Base-by-base conservation (phyloP, 2,797 vertebrate genomes). In the Clarias fuscus region DNA sequence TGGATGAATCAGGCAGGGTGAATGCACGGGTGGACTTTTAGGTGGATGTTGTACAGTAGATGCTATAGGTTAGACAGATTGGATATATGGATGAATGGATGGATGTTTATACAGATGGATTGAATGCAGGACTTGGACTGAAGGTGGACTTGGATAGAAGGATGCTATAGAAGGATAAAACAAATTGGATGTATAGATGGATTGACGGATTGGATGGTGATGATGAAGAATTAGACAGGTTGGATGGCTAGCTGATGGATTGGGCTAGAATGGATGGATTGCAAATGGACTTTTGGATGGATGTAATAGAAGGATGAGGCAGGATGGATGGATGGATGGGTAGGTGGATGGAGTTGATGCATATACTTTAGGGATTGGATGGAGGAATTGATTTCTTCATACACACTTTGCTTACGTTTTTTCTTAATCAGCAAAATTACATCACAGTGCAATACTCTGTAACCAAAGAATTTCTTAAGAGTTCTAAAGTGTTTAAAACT, bases 281-380 rank as follows among this genome's bases (percentile, higher is more conserved):
- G 33, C 33, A 33, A 68, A 20, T 24, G 22, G 61, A 62, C 61
- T 20, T 14, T 43, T 71, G 27, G 33, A 40, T 30, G 6, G 22
- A 37, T 70, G 53, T 56, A 4, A 37, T 37, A 37, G 37, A 37
- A 37, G 37, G 37, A 37, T 37, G 3, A 37, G 70, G 70, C 22
- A 22, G 68, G 71, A 53, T 73, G 71, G 13, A 76, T 75, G 71
- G 22, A 56, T 76, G 48, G n/a, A 27, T 75, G 75, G 72, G 27
- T 33, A 33, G 33, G 33, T 18, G 7, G n/a, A 58, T 27, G 10
- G 48, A 27, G 5, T 37, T 22, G n/a, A 58, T 77, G 7, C 2
- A 65, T 65, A n/a, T 27, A 65, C 24, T 67, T n/a, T n/a, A 67
- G 13, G 27, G 7, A 3, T 59, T 76, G n/a, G n/a, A 20, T 59